phyloP scores from a whole-genome alignment of 2,797 vertebrate genomes.

The Allobates femoralis region DNA sequence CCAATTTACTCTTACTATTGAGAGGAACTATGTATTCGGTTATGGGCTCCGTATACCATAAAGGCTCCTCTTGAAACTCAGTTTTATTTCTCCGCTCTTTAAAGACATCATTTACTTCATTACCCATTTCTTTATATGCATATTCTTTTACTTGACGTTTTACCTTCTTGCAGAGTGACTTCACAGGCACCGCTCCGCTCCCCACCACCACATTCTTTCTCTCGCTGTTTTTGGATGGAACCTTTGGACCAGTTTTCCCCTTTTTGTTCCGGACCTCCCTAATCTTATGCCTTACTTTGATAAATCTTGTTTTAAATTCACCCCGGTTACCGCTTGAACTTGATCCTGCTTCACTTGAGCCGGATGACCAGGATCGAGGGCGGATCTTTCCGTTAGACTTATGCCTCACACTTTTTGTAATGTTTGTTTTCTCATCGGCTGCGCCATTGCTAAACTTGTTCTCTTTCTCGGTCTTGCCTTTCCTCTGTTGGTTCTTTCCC shows the following conservation, averaged over 20 bases:
- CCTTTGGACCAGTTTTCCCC: conserved; percentile 85
- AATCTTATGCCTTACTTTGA: conserved; percentile 89
- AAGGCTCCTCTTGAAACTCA: conserved; percentile 97
- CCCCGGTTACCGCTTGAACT: conserved; percentile 94
- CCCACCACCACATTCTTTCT: conserved; percentile 72
- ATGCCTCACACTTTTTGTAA: conserved; percentile 84
- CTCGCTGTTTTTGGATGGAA: conserved; percentile 82
- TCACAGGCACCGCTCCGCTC: conserved; percentile 77
- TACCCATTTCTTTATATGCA: conserved; percentile 82
- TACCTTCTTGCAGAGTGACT: conserved; percentile 90
- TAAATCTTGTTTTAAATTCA: conserved; percentile 85
- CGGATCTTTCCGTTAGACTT: conserved; percentile 88
- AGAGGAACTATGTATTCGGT: conserved; percentile 94
- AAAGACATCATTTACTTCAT: conserved; percentile 81
- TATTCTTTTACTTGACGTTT: conserved; percentile 88
- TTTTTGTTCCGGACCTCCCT: conserved; percentile 87
- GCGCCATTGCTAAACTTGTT: conserved; percentile 79
- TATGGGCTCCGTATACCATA: conserved; percentile 99
- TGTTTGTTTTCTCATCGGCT: conserved; percentile 81
- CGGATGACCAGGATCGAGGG: conserved; percentile 96
- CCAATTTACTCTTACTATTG: conserved; percentile 94
- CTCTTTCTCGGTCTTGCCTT: conserved; percentile 89
- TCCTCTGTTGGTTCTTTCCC: conserved; percentile 81
- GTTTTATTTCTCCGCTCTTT: conserved; percentile 83
- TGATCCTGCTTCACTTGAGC: conserved; percentile 95